Conservation (phyloP, 1,140 invertebrate genomes). For the Drosophila ambigua region DNA sequence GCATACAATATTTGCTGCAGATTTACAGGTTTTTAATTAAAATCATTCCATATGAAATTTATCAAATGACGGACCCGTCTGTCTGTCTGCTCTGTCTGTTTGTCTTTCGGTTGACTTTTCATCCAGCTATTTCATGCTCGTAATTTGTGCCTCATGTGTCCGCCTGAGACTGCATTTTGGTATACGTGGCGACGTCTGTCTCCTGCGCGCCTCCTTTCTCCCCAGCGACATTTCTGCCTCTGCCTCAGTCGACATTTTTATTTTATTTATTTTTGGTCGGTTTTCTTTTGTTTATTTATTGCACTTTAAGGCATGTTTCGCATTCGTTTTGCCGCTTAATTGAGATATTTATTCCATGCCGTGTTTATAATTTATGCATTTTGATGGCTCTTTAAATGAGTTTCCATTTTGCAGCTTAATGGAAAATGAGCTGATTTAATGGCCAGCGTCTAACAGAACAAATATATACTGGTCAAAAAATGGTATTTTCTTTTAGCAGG, state of each 20-base stretch:
- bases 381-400: slow-evolving; percentile 55
- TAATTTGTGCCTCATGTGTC: slow-evolving; percentile 68
- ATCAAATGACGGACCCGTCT: slow-evolving; percentile 50
- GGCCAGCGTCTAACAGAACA: slow-evolving; percentile 13
- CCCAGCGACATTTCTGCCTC: slow-evolving; percentile 39
- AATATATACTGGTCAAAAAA: slow-evolving; percentile 27
- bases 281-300: slow-evolving; percentile 72
- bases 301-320: slow-evolving; percentile 70
- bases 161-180: slow-evolving; percentile 72
- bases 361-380: slow-evolving; percentile 72
- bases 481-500: too few relatives aligned
- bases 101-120: slow-evolving; percentile 11
- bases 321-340: slow-evolving; percentile 62
- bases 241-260: slow-evolving; percentile 31
- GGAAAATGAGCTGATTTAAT: slow-evolving; percentile 67
- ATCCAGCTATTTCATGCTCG: slow-evolving; percentile 41
- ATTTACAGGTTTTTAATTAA: slow-evolving; percentile 82
- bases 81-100: slow-evolving; percentile 14
- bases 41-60: slow-evolving; percentile 69
- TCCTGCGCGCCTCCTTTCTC: slow-evolving; percentile 20
- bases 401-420: slow-evolving; percentile 53
- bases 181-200: neutral
- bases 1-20: slow-evolving; percentile 39
- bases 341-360: slow-evolving; percentile 69
- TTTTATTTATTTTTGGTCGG: slow-evolving; percentile 37